phyloP scores from a whole-genome alignment of 2,888 invertebrate genomes.

The Spicauda simplicius region DNA sequence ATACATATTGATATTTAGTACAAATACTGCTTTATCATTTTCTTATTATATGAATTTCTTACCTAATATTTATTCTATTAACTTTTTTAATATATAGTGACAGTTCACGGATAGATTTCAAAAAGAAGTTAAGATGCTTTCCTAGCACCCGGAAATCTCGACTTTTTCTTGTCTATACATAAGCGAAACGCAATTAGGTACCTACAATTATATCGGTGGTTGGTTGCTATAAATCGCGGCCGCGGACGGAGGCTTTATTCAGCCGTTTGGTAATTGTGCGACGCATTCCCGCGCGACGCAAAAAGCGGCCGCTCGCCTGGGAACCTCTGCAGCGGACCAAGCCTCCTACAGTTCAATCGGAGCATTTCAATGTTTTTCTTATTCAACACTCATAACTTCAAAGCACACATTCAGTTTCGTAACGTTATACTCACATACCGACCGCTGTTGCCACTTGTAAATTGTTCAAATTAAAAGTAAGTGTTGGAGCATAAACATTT shows the following conservation, averaged over 20 bases:
- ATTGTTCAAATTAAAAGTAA: too few species aligned
- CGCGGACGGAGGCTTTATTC: constrained; percentile 13
- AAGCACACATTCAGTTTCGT: too few species aligned
- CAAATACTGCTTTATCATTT: too few species aligned
- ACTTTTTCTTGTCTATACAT: background rate
- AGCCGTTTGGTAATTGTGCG: constrained; percentile 22
- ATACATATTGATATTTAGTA: background rate
- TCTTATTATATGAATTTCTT: too few species aligned
- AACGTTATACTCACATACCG: too few species aligned
- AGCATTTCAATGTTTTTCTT: background rate
- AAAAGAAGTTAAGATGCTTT: background rate
- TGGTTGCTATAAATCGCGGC: constrained; percentile 16
- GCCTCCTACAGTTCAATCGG: background rate
- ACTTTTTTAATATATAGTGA: too few species aligned
- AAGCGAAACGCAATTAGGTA: constrained; percentile 20
- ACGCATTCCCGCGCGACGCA: constrained; percentile 24
- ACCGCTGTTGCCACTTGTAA: too few species aligned
- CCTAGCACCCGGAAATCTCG: background rate
- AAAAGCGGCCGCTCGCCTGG: constrained; percentile 24
- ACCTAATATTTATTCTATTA: too few species aligned
- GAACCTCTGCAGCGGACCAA: constrained; percentile 7
- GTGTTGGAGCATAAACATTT: too few species aligned
- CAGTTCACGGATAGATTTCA: background rate
- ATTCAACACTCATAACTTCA: background rate
- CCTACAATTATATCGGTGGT: constrained; percentile 19